phyloP scores from a whole-genome alignment of 2,888 invertebrate species.

The Lepidocyrtinus sp. region DNA sequence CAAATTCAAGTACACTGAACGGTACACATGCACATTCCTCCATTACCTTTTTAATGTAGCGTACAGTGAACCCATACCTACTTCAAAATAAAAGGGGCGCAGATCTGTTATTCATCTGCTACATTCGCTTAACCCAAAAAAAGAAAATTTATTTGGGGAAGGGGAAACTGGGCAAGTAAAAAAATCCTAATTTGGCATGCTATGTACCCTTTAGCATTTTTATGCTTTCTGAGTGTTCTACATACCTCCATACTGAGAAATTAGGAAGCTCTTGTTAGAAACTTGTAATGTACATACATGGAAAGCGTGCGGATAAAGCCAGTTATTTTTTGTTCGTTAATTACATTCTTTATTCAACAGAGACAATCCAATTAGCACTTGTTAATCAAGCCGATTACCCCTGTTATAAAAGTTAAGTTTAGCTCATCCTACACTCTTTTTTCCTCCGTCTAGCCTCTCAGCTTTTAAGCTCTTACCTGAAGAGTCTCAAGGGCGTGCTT shows the following conservation, averaged over 20 bases:
- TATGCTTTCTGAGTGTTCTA: not conserved
- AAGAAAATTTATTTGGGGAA: constrained; percentile 9
- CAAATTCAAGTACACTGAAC: not conserved
- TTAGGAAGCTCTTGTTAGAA: not conserved
- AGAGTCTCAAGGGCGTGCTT: not conserved
- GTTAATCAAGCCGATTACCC: not conserved
- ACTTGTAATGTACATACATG: not conserved
- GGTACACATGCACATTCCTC: not conserved
- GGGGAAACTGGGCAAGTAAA: not conserved
- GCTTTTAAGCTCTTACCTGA: not conserved
- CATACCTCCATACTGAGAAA: not conserved
- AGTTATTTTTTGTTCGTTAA: not conserved
- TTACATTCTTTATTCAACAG: not conserved
- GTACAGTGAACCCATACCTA: not conserved
- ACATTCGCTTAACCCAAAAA: constrained; percentile 11
- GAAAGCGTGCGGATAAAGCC: not conserved
- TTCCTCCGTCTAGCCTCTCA: not conserved
- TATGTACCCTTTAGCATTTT: constrained; percentile 6
- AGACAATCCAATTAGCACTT: not conserved
- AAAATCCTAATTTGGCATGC: not conserved
- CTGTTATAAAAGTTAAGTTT: not conserved
- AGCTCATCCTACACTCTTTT: not conserved
- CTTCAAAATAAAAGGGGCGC: not conserved
- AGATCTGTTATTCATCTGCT: not conserved
- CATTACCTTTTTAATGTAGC: not conserved